Evolutionary conservation across 2,113 vertebrate genomes (phyloP).

Genomic region (Dipodomys ordii): DNA sequence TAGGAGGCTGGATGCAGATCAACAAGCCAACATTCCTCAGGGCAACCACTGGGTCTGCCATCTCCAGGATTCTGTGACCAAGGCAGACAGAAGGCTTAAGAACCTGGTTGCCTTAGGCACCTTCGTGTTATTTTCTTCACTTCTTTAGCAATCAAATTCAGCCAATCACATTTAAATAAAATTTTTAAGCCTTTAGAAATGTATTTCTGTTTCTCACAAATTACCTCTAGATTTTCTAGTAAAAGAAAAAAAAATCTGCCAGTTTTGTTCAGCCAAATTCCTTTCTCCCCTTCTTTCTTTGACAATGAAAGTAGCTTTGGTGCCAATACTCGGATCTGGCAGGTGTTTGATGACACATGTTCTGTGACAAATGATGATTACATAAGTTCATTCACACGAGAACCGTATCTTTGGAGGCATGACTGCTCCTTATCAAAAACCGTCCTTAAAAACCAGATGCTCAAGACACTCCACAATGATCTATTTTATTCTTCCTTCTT

Average conservation of each 20-base stretch:
- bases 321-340: conserved; percentile 83
- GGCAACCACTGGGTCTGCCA: not conserved
- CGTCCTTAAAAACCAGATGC: conserved; percentile 80
- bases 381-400: conserved; percentile 86
- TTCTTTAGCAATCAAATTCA: conserved; percentile 71
- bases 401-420: conserved; percentile 82
- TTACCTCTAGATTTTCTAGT: conserved; percentile 86
- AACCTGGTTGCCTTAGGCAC: not conserved
- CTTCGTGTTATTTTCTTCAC: not conserved
- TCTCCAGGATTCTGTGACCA: not conserved
- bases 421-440: conserved; percentile 79
- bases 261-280: conserved; percentile 83
- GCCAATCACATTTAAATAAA: conserved; percentile 51
- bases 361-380: conserved; percentile 87
- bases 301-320: conserved; percentile 84
- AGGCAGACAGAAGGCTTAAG: not conserved
- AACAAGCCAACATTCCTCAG: not conserved
- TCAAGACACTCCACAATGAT: conserved; percentile 51
- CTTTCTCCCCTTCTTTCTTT: conserved; percentile 57
- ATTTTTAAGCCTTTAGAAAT: conserved; percentile 78
- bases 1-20: not conserved
- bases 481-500: conserved; percentile 38
- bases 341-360: conserved; percentile 85
- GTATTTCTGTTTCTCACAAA: conserved; percentile 83
- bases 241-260: conserved; percentile 83